Evolutionary conservation across 2,113 vertebrate species (phyloP).

Genomic region (Nematolebias whitei): DNA sequence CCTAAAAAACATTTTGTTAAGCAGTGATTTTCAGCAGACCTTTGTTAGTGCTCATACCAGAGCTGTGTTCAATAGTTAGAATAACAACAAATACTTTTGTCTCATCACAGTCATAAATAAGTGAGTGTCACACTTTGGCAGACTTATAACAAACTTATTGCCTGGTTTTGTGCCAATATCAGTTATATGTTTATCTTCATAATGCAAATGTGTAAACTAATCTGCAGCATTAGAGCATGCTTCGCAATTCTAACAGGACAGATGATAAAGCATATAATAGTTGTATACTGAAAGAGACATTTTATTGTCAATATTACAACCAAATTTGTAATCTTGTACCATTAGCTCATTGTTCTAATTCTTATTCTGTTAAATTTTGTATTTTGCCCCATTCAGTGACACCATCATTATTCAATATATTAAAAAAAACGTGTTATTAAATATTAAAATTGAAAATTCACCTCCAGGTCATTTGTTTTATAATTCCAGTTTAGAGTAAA

Average conservation of each 20-base stretch:
- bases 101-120: background rate
- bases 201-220: slow-evolving; percentile 10
- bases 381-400: background rate
- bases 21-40: background rate
- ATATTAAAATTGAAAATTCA: background rate
- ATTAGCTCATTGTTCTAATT: background rate
- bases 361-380: slow-evolving; percentile 1
- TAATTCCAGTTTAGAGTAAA: too few species aligned
- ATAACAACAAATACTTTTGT: slow-evolving; percentile 5
- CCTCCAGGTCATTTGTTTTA: background rate
- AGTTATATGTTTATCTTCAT: slow-evolving; percentile 14
- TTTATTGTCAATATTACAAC: background rate
- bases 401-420: background rate
- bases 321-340: background rate
- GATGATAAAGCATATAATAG: too few species aligned
- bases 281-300: background rate
- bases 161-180: background rate
- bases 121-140: slow-evolving; percentile 2
- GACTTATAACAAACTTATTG: slow-evolving; percentile 10
- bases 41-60: background rate
- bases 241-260: background rate
- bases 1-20: slow-evolving; percentile 17
- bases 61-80: slow-evolving; percentile 7
- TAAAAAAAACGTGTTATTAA: background rate
- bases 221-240: slow-evolving; percentile 3